A percentile compares a stretch with the other conserved stretches of the same genome.
Conservation (phyloP, 2,113 vertebrate genomes). For the Diphyllodes magnificus region DNA sequence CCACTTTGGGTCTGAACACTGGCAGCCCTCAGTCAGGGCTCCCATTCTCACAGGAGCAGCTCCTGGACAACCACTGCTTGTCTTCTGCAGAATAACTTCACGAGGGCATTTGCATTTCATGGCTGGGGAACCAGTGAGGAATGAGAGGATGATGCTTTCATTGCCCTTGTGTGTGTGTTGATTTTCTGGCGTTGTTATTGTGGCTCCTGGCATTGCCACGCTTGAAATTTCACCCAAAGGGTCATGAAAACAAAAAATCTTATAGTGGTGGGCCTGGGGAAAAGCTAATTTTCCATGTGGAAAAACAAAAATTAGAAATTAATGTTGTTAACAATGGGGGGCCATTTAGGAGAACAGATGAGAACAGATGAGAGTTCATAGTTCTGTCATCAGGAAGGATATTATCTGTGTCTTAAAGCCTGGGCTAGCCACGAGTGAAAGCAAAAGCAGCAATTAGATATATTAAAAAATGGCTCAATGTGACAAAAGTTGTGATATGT, state of each 20-base stretch:
- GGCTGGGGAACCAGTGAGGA: background rate
- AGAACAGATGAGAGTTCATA: background rate
- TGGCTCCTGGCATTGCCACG: background rate
- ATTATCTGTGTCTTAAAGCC: background rate
- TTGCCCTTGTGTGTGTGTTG: background rate
- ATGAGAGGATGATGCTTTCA: background rate
- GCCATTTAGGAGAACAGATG: background rate
- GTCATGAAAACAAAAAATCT: background rate
- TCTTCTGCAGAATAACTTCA: background rate
- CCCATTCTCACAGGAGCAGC: background rate
- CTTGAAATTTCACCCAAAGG: background rate
- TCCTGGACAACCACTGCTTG: background rate
- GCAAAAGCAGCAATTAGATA: background rate
- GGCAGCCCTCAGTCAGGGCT: accelerated
- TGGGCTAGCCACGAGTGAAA: background rate
- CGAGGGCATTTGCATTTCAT: accelerated
- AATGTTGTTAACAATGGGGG: background rate
- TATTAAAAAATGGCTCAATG: background rate
- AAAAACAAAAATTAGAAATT: background rate
- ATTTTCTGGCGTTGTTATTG: background rate
- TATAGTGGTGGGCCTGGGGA: background rate
- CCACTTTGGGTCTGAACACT: background rate
- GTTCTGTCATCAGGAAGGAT: background rate
- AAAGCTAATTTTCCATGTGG: background rate
- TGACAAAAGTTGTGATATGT: background rate